Conservation (phyloP, 1,140 invertebrate species). For the Daktulosphaira vitifoliae region DNA sequence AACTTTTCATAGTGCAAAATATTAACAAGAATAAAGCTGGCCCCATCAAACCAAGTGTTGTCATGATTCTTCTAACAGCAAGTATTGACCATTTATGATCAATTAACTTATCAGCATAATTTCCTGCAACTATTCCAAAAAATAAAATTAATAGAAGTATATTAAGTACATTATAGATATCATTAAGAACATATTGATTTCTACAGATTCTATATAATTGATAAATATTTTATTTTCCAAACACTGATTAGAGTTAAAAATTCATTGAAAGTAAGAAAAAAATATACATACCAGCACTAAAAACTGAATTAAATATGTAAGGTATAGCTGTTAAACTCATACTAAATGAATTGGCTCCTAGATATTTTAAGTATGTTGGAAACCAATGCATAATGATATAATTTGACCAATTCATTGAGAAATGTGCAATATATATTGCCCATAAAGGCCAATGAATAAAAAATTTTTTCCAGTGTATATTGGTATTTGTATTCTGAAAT, state of each 20-base stretch:
- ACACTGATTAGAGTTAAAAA: neutral
- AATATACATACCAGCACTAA: conserved; percentile 55
- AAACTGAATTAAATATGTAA: conserved; percentile 65
- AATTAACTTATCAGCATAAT: conserved; percentile 63
- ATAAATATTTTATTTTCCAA: no score
- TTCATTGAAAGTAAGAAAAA: neutral
- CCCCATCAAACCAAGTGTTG: conserved; percentile 63
- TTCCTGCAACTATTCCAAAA: conserved; percentile 52
- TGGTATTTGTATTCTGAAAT: conserved; percentile 49
- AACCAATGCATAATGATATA: conserved; percentile 81
- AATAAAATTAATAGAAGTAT: conserved; percentile 17
- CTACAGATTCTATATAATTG: neutral
- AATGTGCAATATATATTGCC: conserved; percentile 71
- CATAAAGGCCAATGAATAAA: conserved; percentile 63
- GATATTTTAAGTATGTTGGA: conserved; percentile 62
- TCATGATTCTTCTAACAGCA: conserved; percentile 66
- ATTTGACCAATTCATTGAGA: conserved; percentile 77
- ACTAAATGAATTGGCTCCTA: conserved; percentile 60
- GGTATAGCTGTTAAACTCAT: conserved; percentile 70
- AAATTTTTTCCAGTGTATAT: conserved; percentile 58
- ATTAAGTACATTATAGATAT: neutral
- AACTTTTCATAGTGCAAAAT: conserved; percentile 64
- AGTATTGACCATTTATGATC: conserved; percentile 58
- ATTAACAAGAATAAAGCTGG: conserved; percentile 63
- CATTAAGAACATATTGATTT: neutral